Evolutionary conservation across 2,113 vertebrate species (phyloP), one percentile per base, ranked within the genome.

Genomic region (Felis chaus): DNA sequence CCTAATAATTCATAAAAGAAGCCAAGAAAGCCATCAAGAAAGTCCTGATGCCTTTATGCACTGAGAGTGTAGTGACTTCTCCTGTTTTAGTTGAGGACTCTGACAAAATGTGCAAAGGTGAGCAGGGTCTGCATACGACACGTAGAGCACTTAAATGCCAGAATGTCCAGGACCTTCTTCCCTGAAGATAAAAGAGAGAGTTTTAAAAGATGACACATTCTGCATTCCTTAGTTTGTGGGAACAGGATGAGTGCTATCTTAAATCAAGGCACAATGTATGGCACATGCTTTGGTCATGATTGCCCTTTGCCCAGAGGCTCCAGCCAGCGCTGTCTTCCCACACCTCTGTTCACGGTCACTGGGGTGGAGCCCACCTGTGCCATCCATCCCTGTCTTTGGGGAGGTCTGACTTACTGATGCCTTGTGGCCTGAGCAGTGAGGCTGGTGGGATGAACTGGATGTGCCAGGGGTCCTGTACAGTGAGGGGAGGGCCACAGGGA

Each of bases 341-440:
- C n/a, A 33, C 7, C 2, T 0, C 0, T 13, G 4, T 29, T 29
- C 19, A 2, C 6, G 4, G 25, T 86, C n/a, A 25, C 66, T 16
- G 48, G 39, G 12, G 9, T 36, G 53, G 48, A 71, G 45, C 23
- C 33, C 21, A 65, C n/a, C 41, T 63, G 79, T 0, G 5, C 21
- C 19, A 5, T 3, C 39, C 45, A 11, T 6, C 16, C 4, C 11
- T 14, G 12, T 48, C 23, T n/a, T 55, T 5, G 11, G 68, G 61
- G 45, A 5, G 45, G 2, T 41, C 65, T 2, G 4, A 31, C 39
- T 53, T 63, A 13, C 3, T 45, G 18, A 50, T 45, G 9, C 21
- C 14, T 53, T 45, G 66, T 68, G 27, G 76, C 61, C 76, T 3
- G 13, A 66, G 13, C 31, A 55, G 66, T 6, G 3, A 15, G 25